These are phyloP conservation scores for Drosophila pegasa DNA, from an alignment of 2,888 invertebrate species.

Conservation along the genomic window DNA sequence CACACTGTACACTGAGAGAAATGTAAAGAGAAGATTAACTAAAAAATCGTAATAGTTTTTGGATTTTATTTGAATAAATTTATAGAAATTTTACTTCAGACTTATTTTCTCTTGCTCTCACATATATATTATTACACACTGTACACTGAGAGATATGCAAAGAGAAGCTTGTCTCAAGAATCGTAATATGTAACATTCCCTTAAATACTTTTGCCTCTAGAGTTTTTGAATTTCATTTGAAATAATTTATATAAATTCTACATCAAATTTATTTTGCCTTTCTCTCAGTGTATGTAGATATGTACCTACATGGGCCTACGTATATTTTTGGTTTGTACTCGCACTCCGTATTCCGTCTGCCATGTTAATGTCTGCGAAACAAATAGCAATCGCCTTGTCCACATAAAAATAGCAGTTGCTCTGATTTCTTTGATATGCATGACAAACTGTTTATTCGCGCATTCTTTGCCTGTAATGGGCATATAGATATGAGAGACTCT, in stretches of 20 bases:
- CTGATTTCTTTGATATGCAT: constrained; percentile 69
- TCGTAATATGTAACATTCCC: not conserved
- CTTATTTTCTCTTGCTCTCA: no score
- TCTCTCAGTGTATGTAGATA: constrained; percentile 4
- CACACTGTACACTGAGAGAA: constrained; percentile 16
- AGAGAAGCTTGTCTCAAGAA: not conserved
- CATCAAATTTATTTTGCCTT: not conserved
- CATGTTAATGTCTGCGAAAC: constrained; percentile 32
- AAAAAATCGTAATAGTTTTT: not conserved
- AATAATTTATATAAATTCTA: not conserved
- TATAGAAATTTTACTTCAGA: not conserved
- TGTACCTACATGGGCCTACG: constrained; percentile 36
- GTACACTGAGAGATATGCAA: not conserved
- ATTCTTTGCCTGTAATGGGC: constrained; percentile 17
- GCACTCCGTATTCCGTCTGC: constrained; percentile 38
- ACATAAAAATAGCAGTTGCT: constrained; percentile 51
- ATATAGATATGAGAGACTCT: not conserved
- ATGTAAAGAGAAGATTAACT: not conserved
- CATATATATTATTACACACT: constrained; percentile 38
- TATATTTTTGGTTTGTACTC: constrained; percentile 44
- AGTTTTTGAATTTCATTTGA: not conserved
- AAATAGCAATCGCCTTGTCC: constrained; percentile 29
- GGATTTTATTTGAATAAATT: not conserved
- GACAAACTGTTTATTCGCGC: constrained; percentile 52
- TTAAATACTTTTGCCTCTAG: not conserved